Percentiles rank a stretch among this genome's conserved stretches.
These are phyloP conservation scores for Oxygymnocypris stewartii DNA, from an alignment of 2,113 vertebrate genomes.

Conservation along the genomic window DNA sequence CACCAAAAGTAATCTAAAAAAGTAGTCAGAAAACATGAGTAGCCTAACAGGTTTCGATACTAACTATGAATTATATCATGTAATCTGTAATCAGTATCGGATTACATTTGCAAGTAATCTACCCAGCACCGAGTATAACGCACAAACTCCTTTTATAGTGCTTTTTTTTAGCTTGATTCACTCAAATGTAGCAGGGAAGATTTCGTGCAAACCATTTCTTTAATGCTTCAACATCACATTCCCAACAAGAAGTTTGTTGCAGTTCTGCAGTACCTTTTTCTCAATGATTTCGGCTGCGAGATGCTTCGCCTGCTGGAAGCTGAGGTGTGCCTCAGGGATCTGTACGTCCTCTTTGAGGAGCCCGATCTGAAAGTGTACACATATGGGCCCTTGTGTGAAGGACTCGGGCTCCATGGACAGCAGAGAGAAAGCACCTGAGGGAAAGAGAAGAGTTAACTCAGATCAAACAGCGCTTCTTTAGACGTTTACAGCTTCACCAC, in stretches of 20 bases:
- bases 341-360: constrained; percentile 70
- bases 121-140: too few relatives aligned
- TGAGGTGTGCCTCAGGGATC: constrained; percentile 62
- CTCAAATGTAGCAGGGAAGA: too few relatives aligned
- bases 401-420: constrained; percentile 4
- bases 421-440: neutral
- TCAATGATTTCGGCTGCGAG: constrained; percentile 71
- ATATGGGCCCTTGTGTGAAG: constrained; percentile 13
- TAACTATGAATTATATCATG: neutral
- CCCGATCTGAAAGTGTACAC: constrained; percentile 73
- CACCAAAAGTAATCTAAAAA: too few relatives aligned
- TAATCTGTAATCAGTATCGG: neutral
- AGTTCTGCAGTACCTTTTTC: constrained; percentile 65
- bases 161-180: too few relatives aligned
- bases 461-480: neutral
- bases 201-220: neutral
- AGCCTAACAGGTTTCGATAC: neutral
- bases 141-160: too few relatives aligned
- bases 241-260: neutral
- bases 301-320: constrained; percentile 66
- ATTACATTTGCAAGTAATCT: neutral
- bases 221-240: neutral
- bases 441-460: neutral
- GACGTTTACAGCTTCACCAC: neutral
- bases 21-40: too few relatives aligned